Evolutionary conservation across 2,113 vertebrate genomes (phyloP), one percentile per base, ranked within the genome.

Genomic region (Aegithalos caudatus): DNA sequence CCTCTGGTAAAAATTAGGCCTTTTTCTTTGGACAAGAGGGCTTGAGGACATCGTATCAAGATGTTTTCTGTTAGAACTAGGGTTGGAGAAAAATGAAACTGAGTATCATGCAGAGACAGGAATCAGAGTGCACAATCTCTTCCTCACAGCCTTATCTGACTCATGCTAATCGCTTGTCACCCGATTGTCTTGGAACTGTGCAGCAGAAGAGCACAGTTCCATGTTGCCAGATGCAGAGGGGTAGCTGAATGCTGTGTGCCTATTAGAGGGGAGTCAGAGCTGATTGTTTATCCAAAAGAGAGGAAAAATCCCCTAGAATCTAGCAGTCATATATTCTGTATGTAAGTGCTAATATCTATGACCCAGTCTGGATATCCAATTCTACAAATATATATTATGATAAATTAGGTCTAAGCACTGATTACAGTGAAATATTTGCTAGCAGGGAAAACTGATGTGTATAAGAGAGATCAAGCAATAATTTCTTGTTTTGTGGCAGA

Each of bases 301-400:
- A 60, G 27, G 2, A 37, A 51, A 80, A 47, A 16, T 1, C 0
- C 0, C 1, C 11, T 37, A 50, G 4, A 25, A 58, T 33, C 50
- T 35, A 11, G 4, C 13, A 73, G 31, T 53, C 4, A 7, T 21
- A 37, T 53, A n/a, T 65, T 83, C 42, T 78, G 5, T 35, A 23
- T 45, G 6, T 57, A 65, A 72, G 38, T 17, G 35, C 3, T 60
- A 27, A 14, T 44, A 70, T 37, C 12, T 62, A 7, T 18, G 12
- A 40, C 12, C 21, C 13, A 48, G 10, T 37, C 31, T 88, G 17
- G 13, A 38, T 61, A 60, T 12, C 21, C 0, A 3, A 9, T 37
- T 86, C 56, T 62, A 28, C 50, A n/a, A 60, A 51, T 3, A 0
- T 18, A n/a, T 16, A 11, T 29, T 53, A 38, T 22, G 51, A 31